Evolutionary conservation across 2,113 vertebrate genomes (phyloP).

Genomic region (Pluvianellus socialis): DNA sequence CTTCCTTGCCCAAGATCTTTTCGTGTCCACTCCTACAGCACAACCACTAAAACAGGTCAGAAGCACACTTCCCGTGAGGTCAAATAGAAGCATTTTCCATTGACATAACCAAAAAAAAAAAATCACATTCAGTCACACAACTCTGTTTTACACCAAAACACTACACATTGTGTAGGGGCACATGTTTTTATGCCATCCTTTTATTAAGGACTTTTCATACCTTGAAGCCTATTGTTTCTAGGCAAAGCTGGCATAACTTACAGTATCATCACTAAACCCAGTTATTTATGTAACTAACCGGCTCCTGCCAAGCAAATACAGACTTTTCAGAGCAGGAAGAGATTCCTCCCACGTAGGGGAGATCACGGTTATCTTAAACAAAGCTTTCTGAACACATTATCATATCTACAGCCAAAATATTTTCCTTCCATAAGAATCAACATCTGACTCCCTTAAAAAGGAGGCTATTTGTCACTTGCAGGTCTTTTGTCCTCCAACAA

Average conservation of each 20-base stretch:
- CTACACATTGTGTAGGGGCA: not conserved
- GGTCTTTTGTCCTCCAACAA: not conserved
- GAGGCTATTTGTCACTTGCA: not conserved
- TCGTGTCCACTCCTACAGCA: not conserved
- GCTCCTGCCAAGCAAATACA: not conserved
- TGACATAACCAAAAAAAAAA: not conserved
- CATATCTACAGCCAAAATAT: not conserved
- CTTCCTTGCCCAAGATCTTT: not conserved
- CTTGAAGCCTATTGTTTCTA: not conserved
- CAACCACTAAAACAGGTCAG: not conserved
- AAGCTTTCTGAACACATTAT: not conserved
- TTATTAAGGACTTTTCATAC: not conserved
- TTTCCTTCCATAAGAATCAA: not conserved
- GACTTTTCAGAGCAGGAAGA: not conserved
- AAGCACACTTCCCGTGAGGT: not conserved
- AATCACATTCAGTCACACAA: not conserved
- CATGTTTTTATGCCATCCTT: not conserved
- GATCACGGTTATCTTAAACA: not conserved
- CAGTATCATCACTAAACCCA: not conserved
- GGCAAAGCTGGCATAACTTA: not conserved
- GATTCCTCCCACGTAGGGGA: not conserved
- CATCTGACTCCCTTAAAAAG: not conserved
- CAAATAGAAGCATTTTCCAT: not conserved
- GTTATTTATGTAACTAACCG: not conserved
- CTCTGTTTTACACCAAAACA: not conserved